Evolutionary conservation across 2,797 vertebrate genomes (phyloP), one percentile per base, ranked within the genome.

Genomic region (Thaleichthys pacificus): DNA sequence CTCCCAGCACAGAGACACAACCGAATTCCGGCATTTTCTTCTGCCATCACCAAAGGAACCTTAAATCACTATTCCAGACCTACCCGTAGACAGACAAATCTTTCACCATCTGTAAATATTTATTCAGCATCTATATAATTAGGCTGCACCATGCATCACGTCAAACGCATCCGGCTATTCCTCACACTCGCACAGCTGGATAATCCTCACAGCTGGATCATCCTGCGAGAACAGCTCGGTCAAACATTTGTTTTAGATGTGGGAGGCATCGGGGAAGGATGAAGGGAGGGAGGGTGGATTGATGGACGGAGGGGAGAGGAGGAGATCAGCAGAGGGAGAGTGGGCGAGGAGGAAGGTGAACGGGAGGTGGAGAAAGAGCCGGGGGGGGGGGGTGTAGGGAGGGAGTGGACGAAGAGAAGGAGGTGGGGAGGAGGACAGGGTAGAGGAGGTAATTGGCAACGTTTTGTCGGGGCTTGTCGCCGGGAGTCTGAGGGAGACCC

Each of bases 41-140:
- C 42, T 14, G 11, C 12, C 42, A 3, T 47, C 14, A 14, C 42
- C 14, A 47, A 47, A 8, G 15, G 51, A 56, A 17, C 17, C 3
- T 17, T n/a, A 56, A 56, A 56, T 56, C 51, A n/a, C 51, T 56
- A 56, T n/a, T 56, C 51, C 51, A 56, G 51, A 14, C 51, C 17
- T 56, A 3, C 15, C 51, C 11, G 51, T 5, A n/a, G 51, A n/a
- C 14, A 54, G 51, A 56, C 51, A n/a, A n/a, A 56, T 17, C 15
- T n/a, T 61, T 24, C 21, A 4, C 60, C 60, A 12, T 28, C 21
- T 26, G 60, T 61, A 61, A 61, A 61, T 61, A 61, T 61, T 61
- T 61, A 61, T 61, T 30, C 60, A 61, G 60, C 60, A 61, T 61
- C 60, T 7, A 61, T 61, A 61, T 61, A 24, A 61, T 61, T 61